Conservation (phyloP, 37 sponge, comb jelly and placozoan genomes). For the Haliclona indistincta region DNA sequence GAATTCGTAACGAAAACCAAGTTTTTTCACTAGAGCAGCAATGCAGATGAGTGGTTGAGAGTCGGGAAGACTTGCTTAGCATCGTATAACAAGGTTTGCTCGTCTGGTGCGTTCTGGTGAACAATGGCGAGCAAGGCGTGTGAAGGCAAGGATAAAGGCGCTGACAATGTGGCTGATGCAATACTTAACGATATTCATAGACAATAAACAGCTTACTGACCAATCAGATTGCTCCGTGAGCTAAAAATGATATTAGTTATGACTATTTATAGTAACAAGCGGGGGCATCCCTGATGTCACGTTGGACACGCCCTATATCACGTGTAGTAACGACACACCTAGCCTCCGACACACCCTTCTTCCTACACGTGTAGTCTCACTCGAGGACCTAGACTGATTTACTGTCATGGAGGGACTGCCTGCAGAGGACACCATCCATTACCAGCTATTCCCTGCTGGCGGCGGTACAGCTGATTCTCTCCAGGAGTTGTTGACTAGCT, state of each 20-base stretch:
- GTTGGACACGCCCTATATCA: not conserved
- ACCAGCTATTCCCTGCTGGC: conserved; percentile 36
- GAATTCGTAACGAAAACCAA: too few relatives aligned
- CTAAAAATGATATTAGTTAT: not conserved
- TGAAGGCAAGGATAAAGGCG: too few relatives aligned
- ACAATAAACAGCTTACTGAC: conserved; percentile 18
- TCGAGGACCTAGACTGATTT: too few relatives aligned
- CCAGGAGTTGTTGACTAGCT: conserved; percentile 28
- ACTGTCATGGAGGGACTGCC: not conserved
- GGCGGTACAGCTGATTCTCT: not conserved
- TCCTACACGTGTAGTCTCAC: too few relatives aligned
- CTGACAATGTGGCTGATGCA: conserved; percentile 49
- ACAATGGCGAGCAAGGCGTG: too few relatives aligned
- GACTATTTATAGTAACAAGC: too few relatives aligned
- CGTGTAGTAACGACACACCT: not conserved
- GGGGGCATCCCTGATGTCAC: too few relatives aligned
- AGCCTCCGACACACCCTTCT: too few relatives aligned
- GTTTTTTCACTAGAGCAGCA: too few relatives aligned
- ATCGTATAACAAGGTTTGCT: too few relatives aligned
- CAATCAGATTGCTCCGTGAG: conserved; percentile 9
- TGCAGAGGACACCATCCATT: conserved; percentile 59
- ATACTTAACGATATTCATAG: conserved; percentile 42
- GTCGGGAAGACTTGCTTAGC: not conserved
- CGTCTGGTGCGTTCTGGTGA: too few relatives aligned
- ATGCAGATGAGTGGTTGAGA: not conserved